Conservation (phyloP, 1,140 invertebrate species). For the Aphelenchoides fujianensis region DNA sequence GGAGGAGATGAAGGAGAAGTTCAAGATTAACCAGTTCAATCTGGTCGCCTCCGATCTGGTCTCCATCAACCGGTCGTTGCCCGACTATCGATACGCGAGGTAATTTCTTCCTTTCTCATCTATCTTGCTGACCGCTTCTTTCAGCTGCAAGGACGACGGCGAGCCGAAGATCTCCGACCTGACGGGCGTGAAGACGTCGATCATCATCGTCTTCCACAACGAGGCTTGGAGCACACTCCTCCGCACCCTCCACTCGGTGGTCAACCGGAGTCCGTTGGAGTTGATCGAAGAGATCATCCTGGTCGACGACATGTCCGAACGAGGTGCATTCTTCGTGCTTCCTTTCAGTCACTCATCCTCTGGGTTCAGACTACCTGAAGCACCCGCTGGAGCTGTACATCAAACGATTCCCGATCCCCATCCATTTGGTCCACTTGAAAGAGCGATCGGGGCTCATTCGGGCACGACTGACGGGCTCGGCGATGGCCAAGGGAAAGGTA, state of each 20-base stretch:
- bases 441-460: slow-evolving; percentile 77
- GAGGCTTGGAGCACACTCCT: slow-evolving; percentile 84
- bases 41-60: slow-evolving; percentile 42
- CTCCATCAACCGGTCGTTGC: slow-evolving; percentile 40
- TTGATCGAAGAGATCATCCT: slow-evolving; percentile 81
- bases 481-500: slow-evolving; percentile 71
- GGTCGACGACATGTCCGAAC: slow-evolving; percentile 83
- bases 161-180: background rate
- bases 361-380: slow-evolving; percentile 70
- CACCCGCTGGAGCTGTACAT: slow-evolving; percentile 76
- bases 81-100: slow-evolving; percentile 40
- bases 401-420: slow-evolving; percentile 69
- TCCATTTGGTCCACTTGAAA: slow-evolving; percentile 69
- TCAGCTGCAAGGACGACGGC: background rate
- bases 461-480: slow-evolving; percentile 78
- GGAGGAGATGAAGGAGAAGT: slow-evolving; percentile 43
- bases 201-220: slow-evolving; percentile 87
- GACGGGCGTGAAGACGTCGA: slow-evolving; percentile 62
- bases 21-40: slow-evolving; percentile 47
- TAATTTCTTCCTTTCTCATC: no score
- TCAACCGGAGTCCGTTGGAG: slow-evolving; percentile 74
- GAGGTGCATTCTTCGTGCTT: slow-evolving; percentile 65
- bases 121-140: slow-evolving; percentile 15
- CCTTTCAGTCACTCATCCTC: slow-evolving; percentile 17
- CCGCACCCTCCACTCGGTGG: slow-evolving; percentile 79